Evolutionary conservation across 2,113 vertebrate genomes (phyloP).

Genomic region (Nannospalax galili): DNA sequence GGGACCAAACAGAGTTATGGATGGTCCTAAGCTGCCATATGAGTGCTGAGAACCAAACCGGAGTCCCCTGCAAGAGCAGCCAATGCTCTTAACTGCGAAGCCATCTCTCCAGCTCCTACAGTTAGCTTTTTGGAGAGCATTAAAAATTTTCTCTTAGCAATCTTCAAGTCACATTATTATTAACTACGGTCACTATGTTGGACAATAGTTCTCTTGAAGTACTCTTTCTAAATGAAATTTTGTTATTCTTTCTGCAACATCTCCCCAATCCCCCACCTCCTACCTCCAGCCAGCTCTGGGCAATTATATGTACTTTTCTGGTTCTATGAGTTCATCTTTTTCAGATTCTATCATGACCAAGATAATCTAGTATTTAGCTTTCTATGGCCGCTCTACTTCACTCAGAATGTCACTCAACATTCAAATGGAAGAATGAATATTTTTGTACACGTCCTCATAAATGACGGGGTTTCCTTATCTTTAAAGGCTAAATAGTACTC

Average conservation of each 20-base stretch:
- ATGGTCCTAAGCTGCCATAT: no score
- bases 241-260: not conserved
- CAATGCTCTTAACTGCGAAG: no score
- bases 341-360: not conserved
- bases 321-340: not conserved
- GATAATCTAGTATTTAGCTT: not conserved
- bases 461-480: not conserved
- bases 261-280: not conserved
- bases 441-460: not conserved
- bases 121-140: not conserved
- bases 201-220: not conserved
- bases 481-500: not conserved
- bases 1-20: no score
- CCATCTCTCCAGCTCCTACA: not conserved
- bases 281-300: no score
- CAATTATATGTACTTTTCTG: not conserved
- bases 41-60: no score
- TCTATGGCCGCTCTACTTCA: not conserved
- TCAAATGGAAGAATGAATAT: no score
- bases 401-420: not conserved
- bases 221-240: not conserved
- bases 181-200: not conserved
- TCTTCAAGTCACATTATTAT: not conserved
- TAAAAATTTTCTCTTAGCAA: not conserved
- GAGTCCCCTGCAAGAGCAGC: no score